phyloP scores from a whole-genome alignment of 2,888 invertebrate species.

The Ferrisia virgata region DNA sequence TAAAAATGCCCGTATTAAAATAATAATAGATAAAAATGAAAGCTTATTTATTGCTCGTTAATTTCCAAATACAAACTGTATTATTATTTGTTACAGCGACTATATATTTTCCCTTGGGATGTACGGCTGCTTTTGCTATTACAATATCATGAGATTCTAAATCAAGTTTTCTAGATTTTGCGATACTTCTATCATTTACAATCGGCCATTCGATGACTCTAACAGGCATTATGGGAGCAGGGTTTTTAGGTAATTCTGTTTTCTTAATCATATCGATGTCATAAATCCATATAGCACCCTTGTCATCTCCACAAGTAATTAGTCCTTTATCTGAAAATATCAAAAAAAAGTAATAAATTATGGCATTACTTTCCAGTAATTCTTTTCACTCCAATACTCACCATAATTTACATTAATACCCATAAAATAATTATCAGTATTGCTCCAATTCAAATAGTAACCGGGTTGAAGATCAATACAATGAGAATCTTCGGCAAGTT shows the following conservation, averaged over 20 bases:
- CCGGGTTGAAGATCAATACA: constrained; percentile 47
- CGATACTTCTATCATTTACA: constrained; percentile 50
- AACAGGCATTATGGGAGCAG: constrained; percentile 48
- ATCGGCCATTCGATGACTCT: constrained; percentile 51
- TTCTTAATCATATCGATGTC: constrained; percentile 47
- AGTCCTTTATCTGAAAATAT: constrained; percentile 50
- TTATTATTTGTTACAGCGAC: constrained; percentile 53
- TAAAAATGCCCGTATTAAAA: neutral
- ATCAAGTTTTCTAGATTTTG: constrained; percentile 52
- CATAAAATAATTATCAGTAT: constrained; percentile 52
- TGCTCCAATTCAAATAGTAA: constrained; percentile 50
- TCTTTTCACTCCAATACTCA: constrained; percentile 45
- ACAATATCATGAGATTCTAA: constrained; percentile 52
- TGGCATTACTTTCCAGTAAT: neutral
- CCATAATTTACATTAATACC: constrained; percentile 50
- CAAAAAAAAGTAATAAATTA: neutral
- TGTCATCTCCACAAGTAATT: constrained; percentile 53
- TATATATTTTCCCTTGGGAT: constrained; percentile 50
- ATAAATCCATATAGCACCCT: constrained; percentile 53
- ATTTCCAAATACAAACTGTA: constrained; percentile 52
- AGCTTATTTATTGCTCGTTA: neutral
- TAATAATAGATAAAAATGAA: neutral
- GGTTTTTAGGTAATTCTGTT: neutral
- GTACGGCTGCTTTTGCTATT: constrained; percentile 52
- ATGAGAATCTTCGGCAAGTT: neutral